Base-by-base conservation (phyloP, 2,888 invertebrate species). In the Catocala sponsa region DNA sequence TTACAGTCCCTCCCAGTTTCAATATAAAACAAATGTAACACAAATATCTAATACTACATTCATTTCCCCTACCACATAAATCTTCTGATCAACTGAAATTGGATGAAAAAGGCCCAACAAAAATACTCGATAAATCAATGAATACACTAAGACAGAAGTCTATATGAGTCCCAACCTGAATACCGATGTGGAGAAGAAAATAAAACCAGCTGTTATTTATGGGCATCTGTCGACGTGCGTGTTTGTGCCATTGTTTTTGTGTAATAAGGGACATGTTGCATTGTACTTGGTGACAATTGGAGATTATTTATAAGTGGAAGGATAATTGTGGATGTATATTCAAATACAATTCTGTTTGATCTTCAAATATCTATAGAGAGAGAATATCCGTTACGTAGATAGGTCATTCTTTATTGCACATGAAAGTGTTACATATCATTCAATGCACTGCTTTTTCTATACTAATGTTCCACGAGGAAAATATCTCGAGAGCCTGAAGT, bases 211-310 rank as follows among this genome's bases (percentile, higher is more conserved):
- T 51, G 60, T 78, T 67, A 76, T 78, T 67, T 76, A 76, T 78
- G 52, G 33, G 43, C 10, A 44, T 43, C 47, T 44, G 54, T 13
- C 55, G 65, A 61, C 68, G 57, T 60, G 32, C 63, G 63, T 63
- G 77, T 77, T 65, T 60, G 47, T 54, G 13, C 65, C 57, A 76
- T 76, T 71, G 78, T 75, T 71, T 77, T 76, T 75, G 53, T 65
- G 55, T 55, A 68, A 70, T 74, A 74, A 72, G 63, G 68, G 68
- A 54, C 64, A 55, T 65, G 55, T 51, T 44, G 59, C 62, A 57
- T 41, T 42, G 53, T 35, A 38, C n/a, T 33, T 41, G 6, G 35
- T 6, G 35, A 38, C 35, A 38, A 38, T 38, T 38, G 35, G 35
- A 1, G 35, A 9, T 7, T 38, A 38, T 38, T 38, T 38, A 38